phyloP scores from a whole-genome alignment of 2,113 vertebrate genomes.

The Dasyprocta punctata region DNA sequence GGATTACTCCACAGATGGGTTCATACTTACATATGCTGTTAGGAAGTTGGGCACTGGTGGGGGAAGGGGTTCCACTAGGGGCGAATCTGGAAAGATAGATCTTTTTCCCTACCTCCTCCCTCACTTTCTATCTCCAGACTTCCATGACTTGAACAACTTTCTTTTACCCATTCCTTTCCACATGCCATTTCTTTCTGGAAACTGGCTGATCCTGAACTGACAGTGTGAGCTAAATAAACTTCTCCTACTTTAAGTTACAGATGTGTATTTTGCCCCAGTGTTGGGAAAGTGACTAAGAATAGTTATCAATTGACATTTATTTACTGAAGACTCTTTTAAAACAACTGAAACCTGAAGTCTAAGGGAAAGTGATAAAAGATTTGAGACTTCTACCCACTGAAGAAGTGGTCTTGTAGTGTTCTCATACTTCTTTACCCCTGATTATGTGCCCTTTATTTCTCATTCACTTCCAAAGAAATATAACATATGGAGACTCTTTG shows the following conservation, averaged over 20 bases:
- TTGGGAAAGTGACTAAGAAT: background rate
- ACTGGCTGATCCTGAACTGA: background rate
- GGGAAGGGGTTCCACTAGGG: background rate
- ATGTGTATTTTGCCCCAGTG: background rate
- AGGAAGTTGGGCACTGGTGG: background rate
- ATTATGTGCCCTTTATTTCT: background rate
- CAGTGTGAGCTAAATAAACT: background rate
- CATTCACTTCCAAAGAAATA: background rate
- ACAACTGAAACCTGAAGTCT: background rate
- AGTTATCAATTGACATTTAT: background rate
- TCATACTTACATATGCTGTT: background rate
- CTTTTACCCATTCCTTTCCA: background rate
- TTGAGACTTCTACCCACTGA: background rate
- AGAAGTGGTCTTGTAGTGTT: background rate
- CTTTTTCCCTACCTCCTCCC: background rate
- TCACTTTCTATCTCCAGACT: background rate
- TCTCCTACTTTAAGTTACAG: background rate
- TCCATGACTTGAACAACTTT: background rate
- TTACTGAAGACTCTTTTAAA: background rate
- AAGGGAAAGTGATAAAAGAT: background rate
- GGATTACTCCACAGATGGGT: background rate
- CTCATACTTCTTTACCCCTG: background rate
- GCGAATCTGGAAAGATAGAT: background rate
- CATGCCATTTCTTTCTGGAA: background rate
- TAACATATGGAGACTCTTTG: background rate